A percentile compares a stretch with the other conserved stretches of the same genome.
These are phyloP conservation scores for Pardalotus punctatus DNA, from an alignment of 2,113 vertebrate genomes.

Conservation along the genomic window DNA sequence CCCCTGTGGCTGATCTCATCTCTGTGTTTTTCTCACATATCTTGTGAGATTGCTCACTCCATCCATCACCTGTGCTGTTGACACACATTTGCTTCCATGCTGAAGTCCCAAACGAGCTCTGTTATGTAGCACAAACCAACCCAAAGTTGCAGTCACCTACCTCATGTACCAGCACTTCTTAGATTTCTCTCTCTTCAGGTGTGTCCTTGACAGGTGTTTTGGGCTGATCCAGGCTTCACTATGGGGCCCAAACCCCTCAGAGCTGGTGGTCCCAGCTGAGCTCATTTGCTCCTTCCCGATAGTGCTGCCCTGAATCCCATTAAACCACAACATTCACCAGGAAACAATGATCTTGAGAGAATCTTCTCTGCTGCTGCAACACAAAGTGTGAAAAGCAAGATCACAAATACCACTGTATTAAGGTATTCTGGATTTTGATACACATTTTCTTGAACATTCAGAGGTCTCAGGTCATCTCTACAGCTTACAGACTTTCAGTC, in stretches of 20 bases:
- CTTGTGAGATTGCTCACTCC: background rate
- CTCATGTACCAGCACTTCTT: background rate
- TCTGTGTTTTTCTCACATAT: background rate
- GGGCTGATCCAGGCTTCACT: background rate
- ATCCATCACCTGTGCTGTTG: background rate
- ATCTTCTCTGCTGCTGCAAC: background rate
- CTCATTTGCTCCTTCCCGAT: background rate
- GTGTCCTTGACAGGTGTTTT: background rate
- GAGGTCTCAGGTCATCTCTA: background rate
- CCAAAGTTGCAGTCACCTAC: background rate
- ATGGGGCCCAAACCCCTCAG: background rate
- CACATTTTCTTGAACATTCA: background rate
- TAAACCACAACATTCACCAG: background rate
- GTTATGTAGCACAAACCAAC: background rate
- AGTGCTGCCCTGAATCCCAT: background rate
- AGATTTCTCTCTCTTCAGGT: background rate
- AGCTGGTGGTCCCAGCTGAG: background rate
- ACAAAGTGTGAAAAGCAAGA: background rate
- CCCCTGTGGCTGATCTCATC: background rate
- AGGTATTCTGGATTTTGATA: background rate
- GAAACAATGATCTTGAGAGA: background rate
- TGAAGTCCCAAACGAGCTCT: background rate
- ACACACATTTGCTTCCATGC: background rate
- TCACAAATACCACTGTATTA: background rate
- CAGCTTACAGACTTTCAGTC: background rate